Base-by-base conservation (phyloP, 1,140 invertebrate species). In the Neocloeon triangulifer region DNA sequence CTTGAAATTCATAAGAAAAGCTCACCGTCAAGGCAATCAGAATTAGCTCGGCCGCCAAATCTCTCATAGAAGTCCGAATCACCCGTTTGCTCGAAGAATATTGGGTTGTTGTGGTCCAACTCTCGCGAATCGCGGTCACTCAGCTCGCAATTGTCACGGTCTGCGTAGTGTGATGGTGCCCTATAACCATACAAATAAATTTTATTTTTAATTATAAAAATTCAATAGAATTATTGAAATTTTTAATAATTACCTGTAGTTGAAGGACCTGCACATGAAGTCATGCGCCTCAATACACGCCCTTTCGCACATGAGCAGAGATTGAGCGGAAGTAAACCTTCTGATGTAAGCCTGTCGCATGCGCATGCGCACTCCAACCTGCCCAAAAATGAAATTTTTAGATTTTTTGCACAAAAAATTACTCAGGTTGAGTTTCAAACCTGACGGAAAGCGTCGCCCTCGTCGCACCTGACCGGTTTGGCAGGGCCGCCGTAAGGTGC, bases 11-110 rank as follows among this genome's bases (percentile, higher is more conserved):
- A n/a, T n/a, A n/a, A n/a, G 22, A 23, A 23, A 23, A 23, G 41
- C 45, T 57, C 61, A 81, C 78, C 78, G 53, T 84, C 77, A 37
- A 84, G 62, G 49, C 79, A 84, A 37, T 84, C 78, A 19, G 69
- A 69, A 1, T 45, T 50, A 23, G 64, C 66, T 30, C 68, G 68
- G 34, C 72, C 56, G n/a, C 67, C 67, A 23, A 67, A 58, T 37
- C 78, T 57, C 51, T 88, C 81, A 42, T 84, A 89, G 49, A 75
- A 88, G 43, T 88, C 80, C 45, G 75, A 86, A 49, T 77, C 79
- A 5, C 74, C 73, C 9, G 67, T 69, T 18, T 59, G 67, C 43
- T 88, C 82, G 46, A 86, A 88, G 45, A 76, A 74, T 26, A 72
- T 63, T 2, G 78, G 73, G 57, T 84, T 82, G 12, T 73, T 74